Base-by-base conservation (phyloP, 1,140 invertebrate species). In the Drosophila lacertosa region DNA sequence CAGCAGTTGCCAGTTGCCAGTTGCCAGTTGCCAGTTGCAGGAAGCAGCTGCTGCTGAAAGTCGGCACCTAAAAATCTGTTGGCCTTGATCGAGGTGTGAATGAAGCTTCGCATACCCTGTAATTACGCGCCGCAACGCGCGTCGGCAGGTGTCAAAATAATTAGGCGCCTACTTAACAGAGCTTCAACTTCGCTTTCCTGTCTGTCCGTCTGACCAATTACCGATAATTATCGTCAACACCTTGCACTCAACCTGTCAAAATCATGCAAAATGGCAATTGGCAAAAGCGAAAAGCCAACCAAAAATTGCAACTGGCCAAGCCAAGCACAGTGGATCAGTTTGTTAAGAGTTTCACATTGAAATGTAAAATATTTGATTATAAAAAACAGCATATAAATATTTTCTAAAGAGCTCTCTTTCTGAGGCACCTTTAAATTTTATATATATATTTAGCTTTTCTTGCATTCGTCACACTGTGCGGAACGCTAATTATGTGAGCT, bases 201-300 rank as follows among this genome's bases (percentile, higher is more conserved):
- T n/a, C 47, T 42, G 53, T 53, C 53, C 24, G 33, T 39, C 62
- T 16, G 32, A 47, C 26, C 82, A 82, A 88, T 88, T 88, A 88
- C 71, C 50, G 64, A 60, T 89, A 86, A 88, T 88, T 88, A 88
- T 88, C 83, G 82, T 88, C 82, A 88, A 88, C 82, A 88, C 82
- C 82, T 88, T 88, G 82, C 82, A 73, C 47, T 76, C 77, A 64
- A 60, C 71, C 74, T 82, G 82, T 88, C 82, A 88, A 88, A 82
- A 78, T 88, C 83, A 88, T 88, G 82, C 82, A 82, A 88, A 88
- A 73, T 78, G 82, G 77, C 82, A 63, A 83, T 20, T 44, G 42
- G 37, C 37, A 82, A 82, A 76, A 70, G 78, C 70, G 74, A 75
- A 78, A 40, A 68, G 77, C 62, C 77, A 77, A 16, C 15, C 73